Base-by-base conservation (phyloP, 2,888 invertebrate species). In the Chalcosyrphus nemorum region DNA sequence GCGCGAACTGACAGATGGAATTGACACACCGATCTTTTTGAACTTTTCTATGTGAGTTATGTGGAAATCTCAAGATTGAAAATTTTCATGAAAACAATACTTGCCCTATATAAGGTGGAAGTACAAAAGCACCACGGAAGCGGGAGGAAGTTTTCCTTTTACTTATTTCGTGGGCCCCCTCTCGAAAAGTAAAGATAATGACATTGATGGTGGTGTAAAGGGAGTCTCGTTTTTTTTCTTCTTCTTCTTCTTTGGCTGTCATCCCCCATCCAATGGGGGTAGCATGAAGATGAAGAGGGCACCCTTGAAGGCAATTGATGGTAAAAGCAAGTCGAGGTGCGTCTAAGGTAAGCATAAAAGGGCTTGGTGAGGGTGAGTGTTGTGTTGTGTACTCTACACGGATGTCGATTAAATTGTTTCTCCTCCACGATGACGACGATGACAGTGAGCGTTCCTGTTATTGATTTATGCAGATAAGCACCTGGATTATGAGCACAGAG, bases 381-480 rank as follows among this genome's bases (percentile, higher is more conserved):
- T 74, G 68, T 80, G 61, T 74, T 74, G 84, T 66, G 68, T 74
- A 57, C 84, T 75, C 80, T 65, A 80, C 74, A 84, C 63, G 84
- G 80, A 84, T 80, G 80, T 84, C 74, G 84, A 84, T 84, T 84
- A 82, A 82, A 84, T 84, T 84, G 84, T 80, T 80, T 80, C 80
- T 80, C 68, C 84, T 84, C 63, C 84, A 74, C 29, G 74, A 24
- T 24, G 24, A 70, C 57, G 57, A 84, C 70, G 84, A 75, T 80
- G 80, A 80, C 84, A 80, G 80, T 75, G 84, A 84, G 45, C 74
- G 80, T 84, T 84, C 50, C 80, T 84, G 88, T 88, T 89, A 89
- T 89, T 89, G 89, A 89, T 89, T 89, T 89, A 89, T 89, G 89
- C 88, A 89, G 89, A 89, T 89, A 89, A 89, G 89, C 88, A 87